Evolutionary conservation across 2,113 vertebrate genomes (phyloP), one percentile per base, ranked within the genome.

Genomic region (Oenanthe melanoleuca): DNA sequence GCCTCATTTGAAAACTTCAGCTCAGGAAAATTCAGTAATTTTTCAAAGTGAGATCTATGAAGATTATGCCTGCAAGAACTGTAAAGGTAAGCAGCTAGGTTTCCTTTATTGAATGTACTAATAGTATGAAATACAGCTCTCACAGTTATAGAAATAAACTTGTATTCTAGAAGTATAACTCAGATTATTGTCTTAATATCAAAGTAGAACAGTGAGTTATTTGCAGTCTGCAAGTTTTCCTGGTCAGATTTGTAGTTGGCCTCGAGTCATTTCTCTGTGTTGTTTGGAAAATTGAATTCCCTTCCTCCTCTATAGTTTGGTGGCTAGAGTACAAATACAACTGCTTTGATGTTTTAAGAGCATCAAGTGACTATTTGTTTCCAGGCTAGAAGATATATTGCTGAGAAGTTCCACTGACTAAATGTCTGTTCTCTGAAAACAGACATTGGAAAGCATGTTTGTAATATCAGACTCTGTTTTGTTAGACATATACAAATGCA

Each of bases 391-490:
- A 88, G 67, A 78, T 34, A 33, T 3, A 65, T 64, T 64, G 72
- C 56, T 64, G 82, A 80, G 60, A 83, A 56, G 19, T 89, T 91
- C 64, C 44, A 73, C 71, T 78, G 67, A 29, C 55, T 89, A 53
- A 24, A 11, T 61, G 17, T 59, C 80, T 78, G 60, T 65, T 88
- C 55, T 92, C 52, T 81, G 56, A 80, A 73, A 57, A 67, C 34
- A 83, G 65, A 65, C 40, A 38, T n/a, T 3, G 10, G 18, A 84
- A 95, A 82, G 44, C 56, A 5, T 23, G 64, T 93, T 83, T 86
- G 79, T 90, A 63, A 92, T 93, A 80, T 93, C 60, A 92, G 75
- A 16, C 64, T 79, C 49, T 2, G 4, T 93, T 94, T 93, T 88
- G 67, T 80, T 70, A 83, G 26, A 31, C 31, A 24, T 78, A 83